Conservation (phyloP, 2,888 invertebrate species). For the Aradus depressus region DNA sequence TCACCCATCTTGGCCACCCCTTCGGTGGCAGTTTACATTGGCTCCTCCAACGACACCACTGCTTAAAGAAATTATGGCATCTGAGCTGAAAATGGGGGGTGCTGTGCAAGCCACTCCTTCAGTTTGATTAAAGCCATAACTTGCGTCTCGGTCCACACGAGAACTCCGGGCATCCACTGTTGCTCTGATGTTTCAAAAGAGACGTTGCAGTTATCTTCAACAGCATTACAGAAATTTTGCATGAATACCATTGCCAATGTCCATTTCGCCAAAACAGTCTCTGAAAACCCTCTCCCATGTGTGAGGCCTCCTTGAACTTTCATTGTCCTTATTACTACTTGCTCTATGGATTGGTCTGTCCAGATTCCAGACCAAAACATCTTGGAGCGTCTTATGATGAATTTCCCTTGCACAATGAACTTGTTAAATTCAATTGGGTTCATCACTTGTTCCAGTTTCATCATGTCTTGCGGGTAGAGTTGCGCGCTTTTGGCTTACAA, state of each 20-base stretch:
- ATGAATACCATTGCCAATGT: constrained; percentile 25
- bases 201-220: constrained; percentile 25
- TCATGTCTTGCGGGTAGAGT: constrained; percentile 27
- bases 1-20: too few relatives aligned
- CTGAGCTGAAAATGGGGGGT: too few relatives aligned
- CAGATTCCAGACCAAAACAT: constrained; percentile 21
- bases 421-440: background rate
- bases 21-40: too few relatives aligned
- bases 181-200: too few relatives aligned
- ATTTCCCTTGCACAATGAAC: constrained; percentile 13
- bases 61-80: too few relatives aligned
- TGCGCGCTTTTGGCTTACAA: constrained; percentile 27
- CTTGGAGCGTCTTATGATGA: constrained; percentile 18
- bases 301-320: constrained; percentile 27
- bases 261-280: constrained; percentile 26
- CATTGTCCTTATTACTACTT: constrained; percentile 32
- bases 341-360: constrained; percentile 30
- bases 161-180: too few relatives aligned
- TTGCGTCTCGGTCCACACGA: too few relatives aligned
- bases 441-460: background rate
- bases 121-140: too few relatives aligned
- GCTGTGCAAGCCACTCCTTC: too few relatives aligned
- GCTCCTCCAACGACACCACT: too few relatives aligned
- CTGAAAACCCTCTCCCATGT: constrained; percentile 24
- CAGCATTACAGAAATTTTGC: constrained; percentile 23